Evolutionary conservation across 2,888 invertebrate species (phyloP).

Genomic region (Cheilosia vernalis): DNA sequence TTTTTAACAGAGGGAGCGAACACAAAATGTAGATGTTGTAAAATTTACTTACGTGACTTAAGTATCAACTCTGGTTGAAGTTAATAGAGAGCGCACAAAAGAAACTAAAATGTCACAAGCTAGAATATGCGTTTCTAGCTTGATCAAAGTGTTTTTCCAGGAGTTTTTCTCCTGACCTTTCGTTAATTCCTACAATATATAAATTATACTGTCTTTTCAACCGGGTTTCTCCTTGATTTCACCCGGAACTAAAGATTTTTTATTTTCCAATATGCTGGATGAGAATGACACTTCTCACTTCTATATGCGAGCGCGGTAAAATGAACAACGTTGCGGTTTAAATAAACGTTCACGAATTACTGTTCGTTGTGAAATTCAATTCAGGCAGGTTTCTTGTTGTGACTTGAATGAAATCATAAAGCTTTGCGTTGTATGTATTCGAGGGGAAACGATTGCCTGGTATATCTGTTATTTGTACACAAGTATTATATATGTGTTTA

Average conservation of each 20-base stretch:
- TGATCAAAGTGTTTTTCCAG: neutral
- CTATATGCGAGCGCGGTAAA: constrained; percentile 36
- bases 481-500: neutral
- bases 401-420: constrained; percentile 44
- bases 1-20: neutral
- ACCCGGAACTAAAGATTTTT: constrained; percentile 28
- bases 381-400: constrained; percentile 59
- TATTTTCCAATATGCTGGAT: constrained; percentile 11
- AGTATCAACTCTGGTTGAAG: constrained; percentile 10
- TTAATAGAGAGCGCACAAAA: constrained; percentile 3
- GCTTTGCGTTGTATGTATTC: constrained; percentile 4
- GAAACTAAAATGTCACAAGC: constrained; percentile 18
- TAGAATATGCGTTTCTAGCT: constrained; percentile 64
- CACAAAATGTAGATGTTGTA: neutral
- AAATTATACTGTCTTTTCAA: neutral
- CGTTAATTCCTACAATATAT: neutral
- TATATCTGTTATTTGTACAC: neutral
- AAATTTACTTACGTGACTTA: constrained; percentile 45
- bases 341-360: constrained; percentile 58
- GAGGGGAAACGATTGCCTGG: constrained; percentile 15
- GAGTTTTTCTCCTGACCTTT: neutral
- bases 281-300: constrained; percentile 31
- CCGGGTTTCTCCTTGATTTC: constrained; percentile 9
- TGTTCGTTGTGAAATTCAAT: constrained; percentile 73
- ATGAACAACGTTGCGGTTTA: constrained; percentile 26